These are phyloP conservation scores for Medauroidea extradentata DNA, from an alignment of 1,140 invertebrate species.

Conservation along the genomic window DNA sequence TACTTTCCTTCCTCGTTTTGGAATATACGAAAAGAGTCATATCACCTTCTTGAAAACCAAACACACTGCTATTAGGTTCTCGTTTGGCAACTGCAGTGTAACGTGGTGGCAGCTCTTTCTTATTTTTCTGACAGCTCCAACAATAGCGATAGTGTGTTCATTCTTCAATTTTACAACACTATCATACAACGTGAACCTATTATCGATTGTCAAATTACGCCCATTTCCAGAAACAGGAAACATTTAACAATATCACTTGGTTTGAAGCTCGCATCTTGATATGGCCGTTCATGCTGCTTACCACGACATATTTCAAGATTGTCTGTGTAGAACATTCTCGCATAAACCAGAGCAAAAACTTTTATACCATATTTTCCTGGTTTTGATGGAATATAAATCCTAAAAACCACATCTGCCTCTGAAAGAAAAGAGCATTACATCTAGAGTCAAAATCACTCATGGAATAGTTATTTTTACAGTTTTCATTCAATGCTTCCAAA, in stretches of 20 bases:
- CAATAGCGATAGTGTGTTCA: conserved; percentile 20
- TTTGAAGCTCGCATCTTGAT: conserved; percentile 26
- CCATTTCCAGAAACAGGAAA: conserved; percentile 41
- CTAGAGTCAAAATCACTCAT: too few relatives aligned
- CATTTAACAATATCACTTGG: conserved; percentile 39
- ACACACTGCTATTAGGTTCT: conserved; percentile 19
- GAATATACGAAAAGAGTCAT: conserved; percentile 29
- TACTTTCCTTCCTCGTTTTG: conserved; percentile 26
- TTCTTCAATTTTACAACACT: conserved; percentile 22
- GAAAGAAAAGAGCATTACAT: background rate
- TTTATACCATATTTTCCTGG: conserved; percentile 26
- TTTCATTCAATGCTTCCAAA: too few relatives aligned
- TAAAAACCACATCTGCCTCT: too few relatives aligned
- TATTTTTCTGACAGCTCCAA: conserved; percentile 38
- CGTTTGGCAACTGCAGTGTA: conserved; percentile 25
- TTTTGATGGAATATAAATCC: too few relatives aligned
- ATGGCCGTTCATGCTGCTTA: conserved; percentile 38
- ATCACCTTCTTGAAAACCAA: conserved; percentile 29
- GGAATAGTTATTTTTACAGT: too few relatives aligned
- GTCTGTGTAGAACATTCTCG: conserved; percentile 44
- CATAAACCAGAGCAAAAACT: conserved; percentile 42
- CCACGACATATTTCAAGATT: conserved; percentile 47
- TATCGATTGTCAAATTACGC: conserved; percentile 39
- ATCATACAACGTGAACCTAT: conserved; percentile 30
- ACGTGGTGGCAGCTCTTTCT: conserved; percentile 6